A percentile compares a stretch with the other conserved stretches of the same genome.
Evolutionary conservation across 2,888 invertebrate genomes (phyloP).

Genomic region (Scelioninae gen. 1): DNA sequence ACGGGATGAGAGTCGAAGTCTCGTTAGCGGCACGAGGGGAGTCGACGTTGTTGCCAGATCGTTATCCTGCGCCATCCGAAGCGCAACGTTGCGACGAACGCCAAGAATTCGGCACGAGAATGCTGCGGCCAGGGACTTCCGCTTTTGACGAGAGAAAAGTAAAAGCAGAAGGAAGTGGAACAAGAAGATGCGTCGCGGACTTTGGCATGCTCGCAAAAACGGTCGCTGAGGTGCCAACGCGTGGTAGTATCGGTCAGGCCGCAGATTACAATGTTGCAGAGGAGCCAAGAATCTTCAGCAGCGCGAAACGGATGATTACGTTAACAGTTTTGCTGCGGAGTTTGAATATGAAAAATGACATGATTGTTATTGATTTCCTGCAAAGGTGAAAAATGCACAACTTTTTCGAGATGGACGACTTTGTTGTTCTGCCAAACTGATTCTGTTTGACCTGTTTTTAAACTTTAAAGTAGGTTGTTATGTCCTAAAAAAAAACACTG

Average conservation of each 20-base stretch:
- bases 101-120: constrained; percentile 55
- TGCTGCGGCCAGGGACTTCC: constrained; percentile 55
- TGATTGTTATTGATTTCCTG: too few relatives aligned
- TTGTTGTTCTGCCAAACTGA: constrained; percentile 22
- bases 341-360: constrained; percentile 17
- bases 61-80: constrained; percentile 74
- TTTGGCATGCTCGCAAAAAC: constrained; percentile 49
- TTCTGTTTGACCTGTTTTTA: constrained; percentile 31
- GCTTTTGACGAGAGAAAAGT: constrained; percentile 60
- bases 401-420: too few relatives aligned
- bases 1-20: constrained; percentile 79
- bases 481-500: neutral
- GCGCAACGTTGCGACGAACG: constrained; percentile 60
- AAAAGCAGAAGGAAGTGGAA: constrained; percentile 52
- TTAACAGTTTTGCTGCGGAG: constrained; percentile 30
- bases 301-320: constrained; percentile 31
- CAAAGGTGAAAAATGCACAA: too few relatives aligned
- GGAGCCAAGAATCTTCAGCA: constrained; percentile 31
- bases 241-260: constrained; percentile 4
- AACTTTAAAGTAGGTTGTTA: constrained; percentile 19
- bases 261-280: constrained; percentile 25
- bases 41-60: constrained; percentile 82
- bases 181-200: constrained; percentile 43
- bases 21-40: constrained; percentile 82
- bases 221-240: constrained; percentile 19